A percentile compares a stretch with the other conserved stretches of the same genome.
phyloP scores from a whole-genome alignment of 2,113 vertebrate genomes.

The Murina feae region DNA sequence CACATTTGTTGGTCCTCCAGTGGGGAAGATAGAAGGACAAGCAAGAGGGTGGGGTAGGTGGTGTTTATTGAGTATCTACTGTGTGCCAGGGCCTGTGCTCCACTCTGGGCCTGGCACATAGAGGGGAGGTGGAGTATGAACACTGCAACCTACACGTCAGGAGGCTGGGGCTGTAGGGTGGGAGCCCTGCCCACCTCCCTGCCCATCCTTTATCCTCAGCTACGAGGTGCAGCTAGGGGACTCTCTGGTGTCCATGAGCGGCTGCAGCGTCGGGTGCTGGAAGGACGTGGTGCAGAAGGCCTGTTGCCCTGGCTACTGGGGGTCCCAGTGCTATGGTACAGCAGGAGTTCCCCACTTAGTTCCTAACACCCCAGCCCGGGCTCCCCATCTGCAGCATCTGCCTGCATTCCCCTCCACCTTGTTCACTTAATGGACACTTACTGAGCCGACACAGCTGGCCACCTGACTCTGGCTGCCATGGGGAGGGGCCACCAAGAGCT shows the following conservation, averaged over 20 bases:
- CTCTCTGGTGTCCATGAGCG: slow-evolving; percentile 75
- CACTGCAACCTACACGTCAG: neutral
- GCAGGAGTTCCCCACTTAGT: neutral
- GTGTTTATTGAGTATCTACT: neutral
- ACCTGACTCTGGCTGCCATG: neutral
- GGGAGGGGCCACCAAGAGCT: neutral
- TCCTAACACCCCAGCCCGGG: too few species aligned
- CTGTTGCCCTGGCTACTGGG: slow-evolving; percentile 92
- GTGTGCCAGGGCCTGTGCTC: neutral
- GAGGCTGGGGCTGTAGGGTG: neutral
- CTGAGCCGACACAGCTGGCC: neutral
- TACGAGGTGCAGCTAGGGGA: slow-evolving; percentile 85
- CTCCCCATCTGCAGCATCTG: neutral
- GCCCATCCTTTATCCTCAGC: slow-evolving; percentile 72
- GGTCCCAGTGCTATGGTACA: slow-evolving; percentile 86
- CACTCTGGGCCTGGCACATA: too few species aligned
- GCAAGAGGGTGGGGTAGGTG: neutral
- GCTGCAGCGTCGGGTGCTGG: slow-evolving; percentile 86
- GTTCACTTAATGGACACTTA: neutral
- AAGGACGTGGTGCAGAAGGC: slow-evolving; percentile 76
- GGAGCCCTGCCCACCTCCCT: neutral
- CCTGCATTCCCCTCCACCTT: neutral
- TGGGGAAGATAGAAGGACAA: neutral
- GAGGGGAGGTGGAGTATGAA: neutral
- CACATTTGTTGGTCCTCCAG: rapidly evolving